Base-by-base conservation (phyloP, 2,797 vertebrate genomes). In the Lindbergichthys nudifrons region DNA sequence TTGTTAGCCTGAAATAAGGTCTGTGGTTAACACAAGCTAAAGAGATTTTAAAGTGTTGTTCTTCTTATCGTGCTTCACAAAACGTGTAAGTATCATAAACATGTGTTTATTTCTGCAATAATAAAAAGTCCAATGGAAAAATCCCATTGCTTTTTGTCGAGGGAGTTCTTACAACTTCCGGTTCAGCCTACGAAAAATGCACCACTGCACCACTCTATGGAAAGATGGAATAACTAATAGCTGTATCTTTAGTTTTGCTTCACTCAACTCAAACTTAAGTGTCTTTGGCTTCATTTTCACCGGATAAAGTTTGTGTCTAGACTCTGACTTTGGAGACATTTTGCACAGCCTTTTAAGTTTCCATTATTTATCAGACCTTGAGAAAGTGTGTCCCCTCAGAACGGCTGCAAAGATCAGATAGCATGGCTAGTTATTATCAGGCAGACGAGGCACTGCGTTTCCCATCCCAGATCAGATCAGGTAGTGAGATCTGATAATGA, bases 391-490 rank as follows among this genome's bases (percentile, higher is more conserved):
- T 69, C n/a, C 36, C 14, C 6, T 12, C 30, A 42, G 50, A 56
- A 3, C 14, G 13, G 15, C 6, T 48, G 57, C 45, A 21, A 0
- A 3, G 32, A 75, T 75, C 51, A 54, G 41, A 52, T 51, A 62
- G 48, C 21, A 10, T 1, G 14, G 18, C 36, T 16, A 2, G 9
- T 42, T 6, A 69, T 30, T 65, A n/a, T n/a, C 15, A n/a, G n/a
- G 9, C 36, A n/a, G 57, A 52, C 4, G 1, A 18, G 18, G 26
- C 14, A 1, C 15, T 32, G 46, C 5, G 42, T 32, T 72, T 62
- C 47, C 26, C n/a, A 16, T 52, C 14, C 19, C 23, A 13, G 58
- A 73, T 70, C 23, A 23, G 54, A 73, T 74, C 70, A 54, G 67
- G 52, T 70, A 32, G 7, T 0, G 10, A 0, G 21, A 52, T 60